Evolutionary conservation across 2,113 vertebrate species (phyloP).

Genomic region (Serilophus lunatus): DNA sequence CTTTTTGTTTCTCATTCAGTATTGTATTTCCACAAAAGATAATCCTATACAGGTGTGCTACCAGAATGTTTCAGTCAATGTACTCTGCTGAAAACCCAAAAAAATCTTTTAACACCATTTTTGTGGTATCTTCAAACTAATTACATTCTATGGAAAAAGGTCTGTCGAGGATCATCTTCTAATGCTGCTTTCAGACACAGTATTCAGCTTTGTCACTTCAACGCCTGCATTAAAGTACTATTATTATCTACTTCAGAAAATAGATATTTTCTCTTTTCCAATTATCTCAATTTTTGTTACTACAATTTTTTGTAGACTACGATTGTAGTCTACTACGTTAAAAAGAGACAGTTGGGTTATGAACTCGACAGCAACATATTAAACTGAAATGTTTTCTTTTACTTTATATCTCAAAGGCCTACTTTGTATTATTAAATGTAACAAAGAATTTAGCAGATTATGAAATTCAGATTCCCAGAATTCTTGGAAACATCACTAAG

Average conservation of each 20-base stretch:
- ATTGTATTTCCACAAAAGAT: neutral
- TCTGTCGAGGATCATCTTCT: neutral
- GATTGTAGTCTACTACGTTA: neutral
- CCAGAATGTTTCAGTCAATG: neutral
- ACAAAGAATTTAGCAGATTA: neutral
- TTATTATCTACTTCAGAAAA: neutral
- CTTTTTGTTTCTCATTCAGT: neutral
- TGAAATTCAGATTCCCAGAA: neutral
- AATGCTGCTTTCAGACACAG: neutral
- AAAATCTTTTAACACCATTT: neutral
- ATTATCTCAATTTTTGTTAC: neutral
- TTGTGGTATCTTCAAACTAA: neutral
- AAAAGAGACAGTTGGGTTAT: neutral
- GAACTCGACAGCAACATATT: neutral
- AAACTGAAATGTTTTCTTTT: neutral
- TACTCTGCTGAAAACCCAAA: neutral
- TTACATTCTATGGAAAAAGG: neutral
- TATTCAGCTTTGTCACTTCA: neutral
- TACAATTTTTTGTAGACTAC: no score
- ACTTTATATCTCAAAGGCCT: neutral
- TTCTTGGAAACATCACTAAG: neutral
- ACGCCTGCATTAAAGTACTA: neutral
- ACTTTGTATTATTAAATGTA: neutral
- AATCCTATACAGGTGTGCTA: neutral
- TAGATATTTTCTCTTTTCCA: neutral